These are phyloP conservation scores for Colius striatus DNA, from an alignment of 2,113 vertebrate species.

Conservation along the genomic window DNA sequence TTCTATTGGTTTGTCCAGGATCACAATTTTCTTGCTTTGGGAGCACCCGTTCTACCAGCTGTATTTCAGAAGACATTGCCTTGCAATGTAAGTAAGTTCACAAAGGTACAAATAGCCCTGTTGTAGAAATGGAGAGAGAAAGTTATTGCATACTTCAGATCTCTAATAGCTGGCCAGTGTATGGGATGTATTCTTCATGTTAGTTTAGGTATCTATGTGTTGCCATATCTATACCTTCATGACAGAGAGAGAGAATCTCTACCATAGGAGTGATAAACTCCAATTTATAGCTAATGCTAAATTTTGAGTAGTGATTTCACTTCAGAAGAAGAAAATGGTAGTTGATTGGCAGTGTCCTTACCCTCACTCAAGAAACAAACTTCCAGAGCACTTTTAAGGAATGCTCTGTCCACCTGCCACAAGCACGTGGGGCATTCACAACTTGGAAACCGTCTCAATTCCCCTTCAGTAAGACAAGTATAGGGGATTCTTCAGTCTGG, in stretches of 20 bases:
- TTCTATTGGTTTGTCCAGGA: background rate
- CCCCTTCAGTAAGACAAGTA: background rate
- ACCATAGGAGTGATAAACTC: background rate
- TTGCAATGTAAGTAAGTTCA: background rate
- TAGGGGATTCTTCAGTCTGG: background rate
- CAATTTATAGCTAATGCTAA: background rate
- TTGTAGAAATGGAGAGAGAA: background rate
- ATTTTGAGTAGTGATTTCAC: background rate
- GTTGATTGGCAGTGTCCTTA: background rate
- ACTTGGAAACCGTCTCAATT: background rate
- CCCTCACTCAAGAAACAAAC: background rate
- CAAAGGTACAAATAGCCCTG: background rate
- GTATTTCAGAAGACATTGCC: background rate
- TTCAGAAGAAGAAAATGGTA: background rate
- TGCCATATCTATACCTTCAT: background rate
- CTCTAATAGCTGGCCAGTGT: background rate
- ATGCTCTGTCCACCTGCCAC: background rate
- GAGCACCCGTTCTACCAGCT: background rate
- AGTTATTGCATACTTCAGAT: background rate
- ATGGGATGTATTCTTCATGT: background rate
- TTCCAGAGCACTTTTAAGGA: background rate
- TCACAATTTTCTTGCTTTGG: background rate
- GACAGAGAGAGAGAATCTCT: background rate
- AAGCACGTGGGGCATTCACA: background rate
- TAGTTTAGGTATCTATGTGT: background rate